Percentiles rank a stretch among this genome's conserved stretches.
Conservation (phyloP, 2,113 vertebrate genomes). For the Muscicapa adusta region DNA sequence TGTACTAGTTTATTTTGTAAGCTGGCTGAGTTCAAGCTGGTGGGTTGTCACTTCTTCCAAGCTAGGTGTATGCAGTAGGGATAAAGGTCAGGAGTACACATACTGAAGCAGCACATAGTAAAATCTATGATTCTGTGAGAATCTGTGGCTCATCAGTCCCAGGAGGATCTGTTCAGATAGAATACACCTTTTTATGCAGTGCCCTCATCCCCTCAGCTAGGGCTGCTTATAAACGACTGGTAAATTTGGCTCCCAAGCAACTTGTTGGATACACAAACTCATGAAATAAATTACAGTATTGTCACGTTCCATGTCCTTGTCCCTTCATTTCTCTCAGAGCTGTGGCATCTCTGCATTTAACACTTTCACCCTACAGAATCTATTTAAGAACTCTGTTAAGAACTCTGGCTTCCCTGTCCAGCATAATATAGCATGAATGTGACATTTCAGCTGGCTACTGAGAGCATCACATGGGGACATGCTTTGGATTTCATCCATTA, state of each 20-base stretch:
- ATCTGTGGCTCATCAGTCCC: background rate
- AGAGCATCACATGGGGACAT: background rate
- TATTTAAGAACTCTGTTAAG: background rate
- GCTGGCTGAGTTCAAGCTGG: background rate
- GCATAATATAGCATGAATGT: background rate
- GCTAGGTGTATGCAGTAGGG: background rate
- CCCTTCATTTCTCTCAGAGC: background rate
- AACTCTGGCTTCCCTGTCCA: background rate
- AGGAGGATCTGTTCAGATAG: background rate
- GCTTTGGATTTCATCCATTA: background rate
- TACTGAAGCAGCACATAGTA: background rate
- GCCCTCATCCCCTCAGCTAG: fast-evolving
- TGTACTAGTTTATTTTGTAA: background rate
- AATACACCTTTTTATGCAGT: background rate
- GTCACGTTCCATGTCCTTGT: background rate
- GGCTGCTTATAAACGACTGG: background rate
- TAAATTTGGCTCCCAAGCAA: background rate
- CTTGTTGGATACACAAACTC: background rate
- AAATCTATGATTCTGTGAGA: background rate
- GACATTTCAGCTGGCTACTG: background rate
- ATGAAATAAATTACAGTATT: background rate
- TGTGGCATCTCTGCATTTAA: background rate
- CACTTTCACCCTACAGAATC: background rate
- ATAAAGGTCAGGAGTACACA: background rate
- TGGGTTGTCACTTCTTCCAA: background rate